Percentiles rank a stretch among this genome's conserved stretches.
phyloP scores from a whole-genome alignment of 2,888 invertebrate genomes.

The Plusia festucae region DNA sequence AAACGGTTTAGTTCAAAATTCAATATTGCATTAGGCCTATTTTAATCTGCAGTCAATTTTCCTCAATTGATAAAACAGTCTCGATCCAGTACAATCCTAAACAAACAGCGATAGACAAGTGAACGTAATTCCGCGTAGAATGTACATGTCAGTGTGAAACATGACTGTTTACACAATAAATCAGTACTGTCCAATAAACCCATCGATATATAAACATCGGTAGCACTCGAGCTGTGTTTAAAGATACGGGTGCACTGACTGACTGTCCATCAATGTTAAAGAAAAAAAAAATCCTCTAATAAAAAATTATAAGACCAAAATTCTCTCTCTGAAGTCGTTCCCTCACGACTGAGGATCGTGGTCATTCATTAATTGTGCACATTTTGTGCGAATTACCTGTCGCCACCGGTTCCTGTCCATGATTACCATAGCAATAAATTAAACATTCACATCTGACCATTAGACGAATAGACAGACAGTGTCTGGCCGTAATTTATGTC shows the following conservation, averaged over 20 bases:
- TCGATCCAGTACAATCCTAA: constrained; percentile 24
- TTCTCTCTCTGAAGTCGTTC: too few relatives aligned
- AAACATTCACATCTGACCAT: too few relatives aligned
- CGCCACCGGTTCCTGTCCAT: too few relatives aligned
- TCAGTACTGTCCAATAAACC: constrained; percentile 56
- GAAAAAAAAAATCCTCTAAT: too few relatives aligned
- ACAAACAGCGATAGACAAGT: constrained; percentile 33
- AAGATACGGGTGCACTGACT: constrained; percentile 16
- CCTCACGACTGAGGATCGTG: too few relatives aligned
- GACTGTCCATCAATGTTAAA: background rate
- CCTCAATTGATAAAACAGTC: constrained; percentile 21
- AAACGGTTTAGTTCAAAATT: background rate
- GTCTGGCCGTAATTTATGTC: too few relatives aligned
- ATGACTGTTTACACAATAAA: constrained; percentile 50
- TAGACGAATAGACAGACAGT: too few relatives aligned
- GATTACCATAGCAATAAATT: too few relatives aligned
- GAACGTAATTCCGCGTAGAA: constrained; percentile 44
- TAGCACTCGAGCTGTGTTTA: constrained; percentile 40
- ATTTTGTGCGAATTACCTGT: too few relatives aligned
- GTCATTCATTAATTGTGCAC: too few relatives aligned
- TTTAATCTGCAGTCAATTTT: constrained; percentile 10
- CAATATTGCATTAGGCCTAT: background rate
- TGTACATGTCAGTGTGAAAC: constrained; percentile 28
- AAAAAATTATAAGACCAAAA: too few relatives aligned
- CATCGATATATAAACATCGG: constrained; percentile 49